Evolutionary conservation across 2,888 invertebrate genomes (phyloP).

Genomic region (Sphaerophoria rueppellii): DNA sequence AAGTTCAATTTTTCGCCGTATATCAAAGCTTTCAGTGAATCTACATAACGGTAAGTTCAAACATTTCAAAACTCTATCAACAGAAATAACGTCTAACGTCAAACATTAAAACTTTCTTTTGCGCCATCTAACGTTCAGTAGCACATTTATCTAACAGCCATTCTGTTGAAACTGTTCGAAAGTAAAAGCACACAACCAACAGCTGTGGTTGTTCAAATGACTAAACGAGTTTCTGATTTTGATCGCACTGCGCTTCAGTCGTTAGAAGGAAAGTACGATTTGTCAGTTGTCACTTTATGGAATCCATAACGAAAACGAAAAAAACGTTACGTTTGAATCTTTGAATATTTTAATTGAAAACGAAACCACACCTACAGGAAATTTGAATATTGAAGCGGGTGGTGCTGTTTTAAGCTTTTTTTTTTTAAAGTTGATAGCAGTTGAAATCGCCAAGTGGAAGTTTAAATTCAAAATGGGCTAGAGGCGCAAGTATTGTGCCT

Average conservation of each 20-base stretch:
- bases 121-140: conserved; percentile 47
- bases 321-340: conserved; percentile 38
- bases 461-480: too few species aligned
- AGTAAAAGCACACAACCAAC: conserved; percentile 25
- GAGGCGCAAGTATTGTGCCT: too few species aligned
- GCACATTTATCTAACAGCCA: not conserved
- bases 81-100: conserved; percentile 3
- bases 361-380: too few species aligned
- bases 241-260: conserved; percentile 52
- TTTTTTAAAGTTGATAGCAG: too few species aligned
- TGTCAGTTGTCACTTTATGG: not conserved
- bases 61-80: not conserved
- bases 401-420: too few species aligned
- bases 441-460: too few species aligned
- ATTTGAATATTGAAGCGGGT: too few species aligned
- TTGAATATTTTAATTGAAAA: too few species aligned
- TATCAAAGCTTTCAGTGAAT: not conserved
- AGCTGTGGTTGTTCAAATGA: conserved; percentile 58
- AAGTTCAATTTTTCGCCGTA: conserved; percentile 22
- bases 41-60: not conserved
- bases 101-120: not conserved
- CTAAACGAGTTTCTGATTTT: conserved; percentile 16
- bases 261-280: conserved; percentile 36
- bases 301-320: not conserved
- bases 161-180: conserved; percentile 48